A percentile compares a stretch with the other conserved stretches of the same genome.
phyloP scores from a whole-genome alignment of 2,888 invertebrate species.

The Pheosia tremula region DNA sequence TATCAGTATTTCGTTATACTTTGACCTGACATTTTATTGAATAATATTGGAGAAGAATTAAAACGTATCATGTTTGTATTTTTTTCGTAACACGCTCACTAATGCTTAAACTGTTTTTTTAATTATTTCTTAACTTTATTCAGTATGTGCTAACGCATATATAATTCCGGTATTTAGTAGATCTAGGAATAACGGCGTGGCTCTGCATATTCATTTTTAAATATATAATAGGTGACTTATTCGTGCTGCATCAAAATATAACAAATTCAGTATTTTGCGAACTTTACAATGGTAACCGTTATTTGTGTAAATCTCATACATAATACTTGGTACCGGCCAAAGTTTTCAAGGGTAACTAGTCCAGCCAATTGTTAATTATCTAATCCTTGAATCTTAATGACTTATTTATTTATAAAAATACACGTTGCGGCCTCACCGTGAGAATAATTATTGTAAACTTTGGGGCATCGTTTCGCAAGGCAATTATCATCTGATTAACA shows the following conservation, averaged over 20 bases:
- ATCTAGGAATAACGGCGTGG: neutral
- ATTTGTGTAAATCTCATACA: neutral
- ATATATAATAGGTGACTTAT: too few species aligned
- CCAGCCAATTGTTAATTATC: constrained; percentile 22
- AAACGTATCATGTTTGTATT: neutral
- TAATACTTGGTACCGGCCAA: neutral
- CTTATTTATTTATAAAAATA: constrained; percentile 27
- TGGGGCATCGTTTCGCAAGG: constrained; percentile 20
- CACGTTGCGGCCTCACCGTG: constrained; percentile 25
- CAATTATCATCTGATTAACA: constrained; percentile 30
- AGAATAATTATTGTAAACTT: constrained; percentile 32
- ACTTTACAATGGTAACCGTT: neutral
- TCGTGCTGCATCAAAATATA: too few species aligned
- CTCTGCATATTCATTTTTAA: too few species aligned
- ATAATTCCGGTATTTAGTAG: neutral
- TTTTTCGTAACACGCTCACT: constrained; percentile 7
- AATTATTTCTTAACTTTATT: neutral
- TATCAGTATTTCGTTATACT: constrained; percentile 1
- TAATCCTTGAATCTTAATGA: constrained; percentile 38
- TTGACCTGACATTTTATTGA: constrained; percentile 32
- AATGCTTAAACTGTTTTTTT: neutral
- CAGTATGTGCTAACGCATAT: neutral
- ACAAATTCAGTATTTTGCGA: too few species aligned
- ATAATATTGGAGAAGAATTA: constrained; percentile 6
- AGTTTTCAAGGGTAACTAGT: constrained; percentile 30